Evolutionary conservation across 2,113 vertebrate genomes (phyloP), one percentile per base, ranked within the genome.

Genomic region (Sialia sialis): DNA sequence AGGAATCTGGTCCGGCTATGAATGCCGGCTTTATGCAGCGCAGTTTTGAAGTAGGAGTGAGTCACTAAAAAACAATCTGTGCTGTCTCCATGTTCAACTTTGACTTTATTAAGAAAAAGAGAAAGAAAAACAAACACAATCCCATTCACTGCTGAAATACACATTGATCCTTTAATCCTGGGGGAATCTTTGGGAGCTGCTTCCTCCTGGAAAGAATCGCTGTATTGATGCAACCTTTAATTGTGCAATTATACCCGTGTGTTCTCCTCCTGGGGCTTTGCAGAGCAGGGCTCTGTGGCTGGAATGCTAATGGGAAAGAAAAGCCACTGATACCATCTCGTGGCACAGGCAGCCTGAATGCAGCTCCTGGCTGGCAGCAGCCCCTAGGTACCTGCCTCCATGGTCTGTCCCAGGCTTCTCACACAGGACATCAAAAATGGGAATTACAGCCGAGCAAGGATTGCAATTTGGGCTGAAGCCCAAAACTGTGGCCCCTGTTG

Each of bases 61-160:
- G 95, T 97, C 93, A 97, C 93, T 95, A 83, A 97, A 97, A 96
- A 95, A 77, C 93, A 93, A 95, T 96, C 94, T 95, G 59, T 58
- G 54, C 83, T 85, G 89, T 92, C 83, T 96, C 67, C n/a, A 4
- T 41, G 62, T 52, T 95, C 94, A 94, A 84, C 89, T 97, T 77
- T 93, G 92, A 91, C 93, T 95, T 95, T 97, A 90, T 78, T 87
- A 87, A 93, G 90, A 74, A 91, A 92, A 93, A 80, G 84, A 84
- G 83, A 93, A 96, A 90, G 94, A 94, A 96, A 96, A 95, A 93
- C 84, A 94, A 96, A 90, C 63, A 26, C 84, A 77, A 21, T 82
- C 54, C 73, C 84, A 88, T 95, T 96, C 91, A 87, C 25, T 75
- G 80, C 55, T 0, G 81, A 78, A 84, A 79, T 34, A 7, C 79